Percentiles rank a stretch among this genome's conserved stretches.
These are phyloP conservation scores for Isotomurus palustris DNA, from an alignment of 2,888 invertebrate genomes.

Conservation along the genomic window DNA sequence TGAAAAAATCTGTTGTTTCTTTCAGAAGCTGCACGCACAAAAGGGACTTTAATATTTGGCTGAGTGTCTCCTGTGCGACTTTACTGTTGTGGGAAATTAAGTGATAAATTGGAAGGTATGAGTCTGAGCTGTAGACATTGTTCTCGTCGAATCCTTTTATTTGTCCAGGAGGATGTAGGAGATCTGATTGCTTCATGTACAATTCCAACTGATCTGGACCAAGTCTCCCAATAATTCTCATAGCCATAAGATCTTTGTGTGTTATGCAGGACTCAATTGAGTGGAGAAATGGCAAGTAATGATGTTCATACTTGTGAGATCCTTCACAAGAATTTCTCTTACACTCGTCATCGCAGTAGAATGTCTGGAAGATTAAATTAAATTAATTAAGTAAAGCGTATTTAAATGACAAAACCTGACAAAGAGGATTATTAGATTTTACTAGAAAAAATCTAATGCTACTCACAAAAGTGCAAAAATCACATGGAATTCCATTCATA, in stretches of 20 bases:
- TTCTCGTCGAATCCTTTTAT: slow-evolving; percentile 9
- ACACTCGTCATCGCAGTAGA: slow-evolving; percentile 37
- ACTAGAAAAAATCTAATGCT: background rate
- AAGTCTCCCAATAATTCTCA: slow-evolving; percentile 28
- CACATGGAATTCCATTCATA: slow-evolving; percentile 36
- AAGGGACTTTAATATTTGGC: slow-evolving; percentile 21
- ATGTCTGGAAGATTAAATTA: slow-evolving; percentile 23
- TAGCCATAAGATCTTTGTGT: slow-evolving; percentile 26
- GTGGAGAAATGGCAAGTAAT: slow-evolving; percentile 28
- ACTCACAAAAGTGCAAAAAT: slow-evolving; percentile 39
- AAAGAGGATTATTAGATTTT: background rate
- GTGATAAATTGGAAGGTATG: slow-evolving; percentile 28
- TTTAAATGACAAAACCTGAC: no score
- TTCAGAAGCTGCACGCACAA: slow-evolving; percentile 26
- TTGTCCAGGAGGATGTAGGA: no score
- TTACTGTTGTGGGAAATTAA: slow-evolving; percentile 22
- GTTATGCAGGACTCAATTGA: slow-evolving; percentile 8
- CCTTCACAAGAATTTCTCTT: slow-evolving; percentile 7
- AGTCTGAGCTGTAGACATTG: slow-evolving; percentile 20
- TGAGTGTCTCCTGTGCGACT: background rate
- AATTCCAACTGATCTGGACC: no score
- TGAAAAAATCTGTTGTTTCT: slow-evolving; percentile 17
- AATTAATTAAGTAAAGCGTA: slow-evolving; percentile 2
- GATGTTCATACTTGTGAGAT: slow-evolving; percentile 37
- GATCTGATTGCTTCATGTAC: no score